Base-by-base conservation (phyloP, 2,797 vertebrate genomes). In the Rachycentron canadum region DNA sequence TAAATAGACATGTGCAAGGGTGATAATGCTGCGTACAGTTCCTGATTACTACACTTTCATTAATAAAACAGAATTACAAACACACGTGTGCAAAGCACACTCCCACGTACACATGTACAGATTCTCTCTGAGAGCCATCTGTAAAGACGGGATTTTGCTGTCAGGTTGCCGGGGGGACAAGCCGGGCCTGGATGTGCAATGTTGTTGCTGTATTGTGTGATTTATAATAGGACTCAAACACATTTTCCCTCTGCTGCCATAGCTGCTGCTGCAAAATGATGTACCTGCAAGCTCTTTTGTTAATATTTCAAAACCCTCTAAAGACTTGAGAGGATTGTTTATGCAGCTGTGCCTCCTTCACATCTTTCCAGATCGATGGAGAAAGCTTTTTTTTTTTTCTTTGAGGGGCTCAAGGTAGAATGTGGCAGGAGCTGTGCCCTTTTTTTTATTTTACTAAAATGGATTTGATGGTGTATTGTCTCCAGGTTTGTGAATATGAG, bases 251-350 rank as follows among this genome's bases (percentile, higher is more conserved):
- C 68, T 72, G 88, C 88, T 90, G 88, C 88, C 77, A 77, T 87
- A 73, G 82, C 86, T 70, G 74, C 85, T 83, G 58, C 90, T 87
- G 91, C 80, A 88, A 89, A 90, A 91, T 88, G 81, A 91, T 93
- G 92, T 92, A 92, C 92, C 89, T 91, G 88, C 85, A 74, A 93
- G 88, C 88, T 91, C 86, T 91, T 90, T 91, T 93, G 90, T 92
- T 90, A 90, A 91, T 93, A 89, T 93, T 93, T 92, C 90, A 91
- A 87, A 91, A 87, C 77, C 85, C 87, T 90, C 87, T 83, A 81
- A 92, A 92, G 90, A 91, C 86, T 83, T 83, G 79, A 89, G 86
- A 89, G 87, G 79, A 87, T 89, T 90, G 85, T 92, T 91, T 93
- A 92, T 93, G 87, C 87, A 90, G 88, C 88, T 92, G 89, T 87